Conservation (phyloP, 2,888 invertebrate species). For the Drosophila percnosoma region DNA sequence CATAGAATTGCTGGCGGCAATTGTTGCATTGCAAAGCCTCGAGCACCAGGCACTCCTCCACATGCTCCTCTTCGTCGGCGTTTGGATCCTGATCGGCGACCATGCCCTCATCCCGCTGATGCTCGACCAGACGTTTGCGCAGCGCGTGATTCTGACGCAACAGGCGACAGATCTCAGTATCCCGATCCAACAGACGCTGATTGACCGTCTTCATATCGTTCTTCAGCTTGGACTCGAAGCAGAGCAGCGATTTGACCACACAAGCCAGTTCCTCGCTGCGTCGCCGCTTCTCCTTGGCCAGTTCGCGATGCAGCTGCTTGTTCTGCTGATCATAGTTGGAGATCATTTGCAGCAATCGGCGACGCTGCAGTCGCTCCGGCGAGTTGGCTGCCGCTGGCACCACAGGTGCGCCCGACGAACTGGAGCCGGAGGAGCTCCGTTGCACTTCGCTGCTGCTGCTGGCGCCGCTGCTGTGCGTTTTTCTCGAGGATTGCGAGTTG, state of each 20-base stretch:
- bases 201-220: conserved; percentile 84
- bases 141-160: conserved; percentile 81
- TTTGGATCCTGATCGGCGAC: conserved; percentile 58
- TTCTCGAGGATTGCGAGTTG: conserved; percentile 74
- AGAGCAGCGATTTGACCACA: conserved; percentile 84
- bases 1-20: conserved; percentile 84
- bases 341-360: conserved; percentile 82
- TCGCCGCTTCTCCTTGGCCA: conserved; percentile 83
- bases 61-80: conserved; percentile 50
- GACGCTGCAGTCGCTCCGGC: conserved; percentile 76
- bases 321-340: conserved; percentile 83
- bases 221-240: conserved; percentile 84
- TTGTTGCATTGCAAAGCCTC: conserved; percentile 84
- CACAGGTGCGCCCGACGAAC: conserved; percentile 64
- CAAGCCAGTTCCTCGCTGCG: conserved; percentile 83
- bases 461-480: conserved; percentile 41
- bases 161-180: conserved; percentile 83
- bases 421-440: conserved; percentile 75
- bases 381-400: conserved; percentile 42
- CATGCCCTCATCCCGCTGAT: conserved; percentile 73
- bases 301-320: conserved; percentile 81
- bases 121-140: conserved; percentile 73
- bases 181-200: conserved; percentile 82
- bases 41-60: conserved; percentile 77
- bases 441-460: conserved; percentile 75